Evolutionary conservation across 2,113 vertebrate genomes (phyloP).

Genomic region (Archocentrus centrarchus): DNA sequence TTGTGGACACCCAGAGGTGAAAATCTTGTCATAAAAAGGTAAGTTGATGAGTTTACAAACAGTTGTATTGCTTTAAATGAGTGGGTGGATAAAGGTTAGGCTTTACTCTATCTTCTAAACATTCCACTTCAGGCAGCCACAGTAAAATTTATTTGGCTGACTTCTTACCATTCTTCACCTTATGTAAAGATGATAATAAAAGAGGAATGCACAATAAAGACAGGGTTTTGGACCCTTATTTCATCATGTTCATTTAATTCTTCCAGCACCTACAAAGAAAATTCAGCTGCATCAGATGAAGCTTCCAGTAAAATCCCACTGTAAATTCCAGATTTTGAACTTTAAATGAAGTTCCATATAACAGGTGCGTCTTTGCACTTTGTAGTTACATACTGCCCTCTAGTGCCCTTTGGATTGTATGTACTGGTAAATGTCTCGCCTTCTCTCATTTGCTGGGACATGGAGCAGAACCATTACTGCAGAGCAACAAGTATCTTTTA

Average conservation of each 20-base stretch:
- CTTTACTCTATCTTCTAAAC: conserved; percentile 61
- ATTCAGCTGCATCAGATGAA: neutral
- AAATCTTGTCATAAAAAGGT: conserved; percentile 16
- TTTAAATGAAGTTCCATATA: neutral
- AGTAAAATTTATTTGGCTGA: conserved; percentile 13
- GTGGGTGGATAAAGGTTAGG: conserved; percentile 4
- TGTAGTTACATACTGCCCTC: conserved; percentile 38
- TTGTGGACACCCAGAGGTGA: conserved; percentile 3
- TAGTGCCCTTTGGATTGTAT: conserved; percentile 7
- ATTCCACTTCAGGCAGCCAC: conserved; percentile 65
- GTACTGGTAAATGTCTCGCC: neutral
- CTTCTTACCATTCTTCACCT: conserved; percentile 47
- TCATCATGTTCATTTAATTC: conserved; percentile 17
- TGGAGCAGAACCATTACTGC: neutral
- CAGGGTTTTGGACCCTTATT: neutral
- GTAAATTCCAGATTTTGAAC: neutral
- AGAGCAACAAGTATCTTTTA: neutral
- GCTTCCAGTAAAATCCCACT: neutral
- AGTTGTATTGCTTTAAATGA: conserved; percentile 1
- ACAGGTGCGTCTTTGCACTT: neutral
- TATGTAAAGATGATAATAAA: conserved; percentile 71
- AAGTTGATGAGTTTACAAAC: conserved; percentile 10
- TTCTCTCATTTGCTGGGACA: neutral
- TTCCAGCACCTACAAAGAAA: neutral
- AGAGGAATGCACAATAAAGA: conserved; percentile 59